These are phyloP conservation scores for Megaceryle torquata DNA, from an alignment of 2,113 vertebrate genomes.

Conservation along the genomic window DNA sequence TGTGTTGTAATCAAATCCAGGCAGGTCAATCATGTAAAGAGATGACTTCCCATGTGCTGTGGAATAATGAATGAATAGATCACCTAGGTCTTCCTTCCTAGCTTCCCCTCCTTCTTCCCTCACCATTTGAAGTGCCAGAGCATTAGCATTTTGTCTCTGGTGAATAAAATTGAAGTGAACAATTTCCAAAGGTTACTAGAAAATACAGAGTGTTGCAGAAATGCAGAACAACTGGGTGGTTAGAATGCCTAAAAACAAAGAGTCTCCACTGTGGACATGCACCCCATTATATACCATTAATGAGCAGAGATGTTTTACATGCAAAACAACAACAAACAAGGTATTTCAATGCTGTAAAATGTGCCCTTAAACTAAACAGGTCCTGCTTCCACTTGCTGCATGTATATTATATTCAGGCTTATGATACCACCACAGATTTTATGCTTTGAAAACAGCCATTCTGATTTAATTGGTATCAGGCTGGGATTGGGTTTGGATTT, in stretches of 20 bases:
- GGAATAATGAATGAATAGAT: conserved; percentile 60
- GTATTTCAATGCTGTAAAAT: not conserved
- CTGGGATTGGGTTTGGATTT: not conserved
- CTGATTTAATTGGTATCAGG: not conserved
- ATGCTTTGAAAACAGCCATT: not conserved
- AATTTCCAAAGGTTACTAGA: conserved; percentile 1
- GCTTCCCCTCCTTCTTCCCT: not conserved
- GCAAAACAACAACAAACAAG: not conserved
- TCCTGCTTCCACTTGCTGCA: not conserved
- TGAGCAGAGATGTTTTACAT: not conserved
- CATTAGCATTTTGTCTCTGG: conserved; percentile 34
- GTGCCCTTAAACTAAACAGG: not conserved
- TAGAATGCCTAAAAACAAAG: not conserved
- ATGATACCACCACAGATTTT: not conserved
- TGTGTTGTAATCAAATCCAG: conserved; percentile 67
- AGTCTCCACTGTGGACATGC: not conserved
- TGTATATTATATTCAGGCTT: not conserved
- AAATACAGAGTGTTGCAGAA: not conserved
- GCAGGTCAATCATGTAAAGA: conserved; percentile 65
- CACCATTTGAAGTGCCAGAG: not conserved
- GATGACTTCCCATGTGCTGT: conserved; percentile 39
- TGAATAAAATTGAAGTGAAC: conserved; percentile 7
- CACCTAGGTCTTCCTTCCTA: not conserved
- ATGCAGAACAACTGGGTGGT: not conserved
- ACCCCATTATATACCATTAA: not conserved